Evolutionary conservation across 2,888 invertebrate genomes (phyloP).

Genomic region (Sicus ferrugineus): DNA sequence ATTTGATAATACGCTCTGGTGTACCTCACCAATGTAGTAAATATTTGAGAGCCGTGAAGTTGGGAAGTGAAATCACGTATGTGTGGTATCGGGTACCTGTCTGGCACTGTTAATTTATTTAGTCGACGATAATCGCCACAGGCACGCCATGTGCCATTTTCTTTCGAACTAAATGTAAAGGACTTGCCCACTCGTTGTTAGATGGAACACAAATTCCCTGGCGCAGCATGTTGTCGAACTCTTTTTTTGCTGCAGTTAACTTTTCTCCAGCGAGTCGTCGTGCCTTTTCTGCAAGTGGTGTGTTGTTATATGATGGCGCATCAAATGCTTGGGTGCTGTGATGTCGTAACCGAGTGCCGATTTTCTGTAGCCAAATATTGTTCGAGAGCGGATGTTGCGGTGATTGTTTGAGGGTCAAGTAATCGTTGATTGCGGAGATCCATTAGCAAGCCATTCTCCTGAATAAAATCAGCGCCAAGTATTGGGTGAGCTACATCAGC

Average conservation of each 20-base stretch:
- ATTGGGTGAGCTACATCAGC: slow-evolving; percentile 44
- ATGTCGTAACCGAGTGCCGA: neutral
- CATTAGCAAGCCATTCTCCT: slow-evolving; percentile 33
- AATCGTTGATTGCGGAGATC: slow-evolving; percentile 32
- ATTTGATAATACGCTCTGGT: slow-evolving; percentile 52
- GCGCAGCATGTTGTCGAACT: slow-evolving; percentile 38
- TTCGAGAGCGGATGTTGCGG: neutral
- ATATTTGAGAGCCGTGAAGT: slow-evolving; percentile 46
- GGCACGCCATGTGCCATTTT: too few species aligned
- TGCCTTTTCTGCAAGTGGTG: too few species aligned
- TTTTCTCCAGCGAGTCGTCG: too few species aligned
- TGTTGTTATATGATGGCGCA: slow-evolving; percentile 36
- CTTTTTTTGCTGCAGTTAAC: slow-evolving; percentile 34
- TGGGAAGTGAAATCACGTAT: slow-evolving; percentile 40
- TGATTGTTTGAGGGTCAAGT: slow-evolving; percentile 32
- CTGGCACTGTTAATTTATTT: too few species aligned
- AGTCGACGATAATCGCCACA: too few species aligned
- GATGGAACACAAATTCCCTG: slow-evolving; percentile 37
- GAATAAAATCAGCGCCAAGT: slow-evolving; percentile 43
- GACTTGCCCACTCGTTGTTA: too few species aligned
- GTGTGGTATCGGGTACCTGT: slow-evolving; percentile 53
- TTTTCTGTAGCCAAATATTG: slow-evolving; percentile 24
- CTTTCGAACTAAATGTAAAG: too few species aligned
- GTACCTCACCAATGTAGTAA: slow-evolving; percentile 48
- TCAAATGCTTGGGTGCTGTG: slow-evolving; percentile 8